Evolutionary conservation across 2,888 invertebrate species (phyloP).

Genomic region (Limenitis camilla): DNA sequence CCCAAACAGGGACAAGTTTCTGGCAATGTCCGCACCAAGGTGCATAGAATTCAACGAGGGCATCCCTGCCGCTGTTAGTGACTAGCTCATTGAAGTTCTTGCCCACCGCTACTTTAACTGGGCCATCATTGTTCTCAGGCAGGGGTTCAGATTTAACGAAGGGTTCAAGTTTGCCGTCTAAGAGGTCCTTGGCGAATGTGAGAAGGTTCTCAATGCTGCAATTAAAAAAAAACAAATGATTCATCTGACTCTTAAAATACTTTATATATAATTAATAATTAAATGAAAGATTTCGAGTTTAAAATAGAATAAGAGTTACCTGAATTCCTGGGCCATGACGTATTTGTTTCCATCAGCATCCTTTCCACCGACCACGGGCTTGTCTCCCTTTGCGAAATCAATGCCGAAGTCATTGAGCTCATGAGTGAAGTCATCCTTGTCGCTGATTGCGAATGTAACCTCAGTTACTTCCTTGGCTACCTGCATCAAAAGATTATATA

Average conservation of each 20-base stretch:
- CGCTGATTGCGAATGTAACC: slow-evolving; percentile 91
- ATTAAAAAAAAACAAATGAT: slow-evolving; percentile 10
- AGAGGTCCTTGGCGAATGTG: slow-evolving; percentile 87
- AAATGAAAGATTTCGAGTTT: not conserved
- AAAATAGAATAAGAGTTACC: slow-evolving; percentile 61
- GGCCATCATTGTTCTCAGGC: slow-evolving; percentile 88
- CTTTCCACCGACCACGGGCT: slow-evolving; percentile 89
- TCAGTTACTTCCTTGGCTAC: slow-evolving; percentile 82
- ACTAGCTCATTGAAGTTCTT: slow-evolving; percentile 98
- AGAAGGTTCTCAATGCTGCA: slow-evolving; percentile 87
- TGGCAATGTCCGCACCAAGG: slow-evolving; percentile 99
- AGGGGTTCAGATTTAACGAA: slow-evolving; percentile 96
- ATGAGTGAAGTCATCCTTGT: slow-evolving; percentile 94
- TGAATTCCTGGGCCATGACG: slow-evolving; percentile 91
- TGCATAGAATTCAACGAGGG: slow-evolving; percentile 98
- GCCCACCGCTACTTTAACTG: slow-evolving; percentile 93
- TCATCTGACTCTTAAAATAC: not conserved
- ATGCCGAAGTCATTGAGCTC: slow-evolving; percentile 96
- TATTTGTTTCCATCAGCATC: slow-evolving; percentile 92
- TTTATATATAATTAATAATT: too few species aligned
- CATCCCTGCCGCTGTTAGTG: slow-evolving; percentile 91
- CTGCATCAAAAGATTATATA: slow-evolving; percentile 32
- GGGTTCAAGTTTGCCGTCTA: slow-evolving; percentile 88
- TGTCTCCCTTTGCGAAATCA: slow-evolving; percentile 88
- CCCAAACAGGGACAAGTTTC: slow-evolving; percentile 92